Evolutionary conservation across 2,888 invertebrate species (phyloP).

Genomic region (Nephrocerus scutellatus): DNA sequence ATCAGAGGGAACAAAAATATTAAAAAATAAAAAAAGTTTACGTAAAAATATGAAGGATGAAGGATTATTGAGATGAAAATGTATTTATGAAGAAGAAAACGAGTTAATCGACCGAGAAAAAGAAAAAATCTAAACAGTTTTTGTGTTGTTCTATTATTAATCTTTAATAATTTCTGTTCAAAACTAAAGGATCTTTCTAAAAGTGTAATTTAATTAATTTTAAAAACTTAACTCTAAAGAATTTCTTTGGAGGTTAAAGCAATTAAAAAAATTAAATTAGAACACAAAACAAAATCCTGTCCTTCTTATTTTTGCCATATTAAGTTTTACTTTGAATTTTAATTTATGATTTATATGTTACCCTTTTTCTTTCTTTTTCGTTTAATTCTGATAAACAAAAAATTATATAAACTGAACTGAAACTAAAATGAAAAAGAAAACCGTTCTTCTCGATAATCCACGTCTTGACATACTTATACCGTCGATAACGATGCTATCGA

Average conservation of each 20-base stretch:
- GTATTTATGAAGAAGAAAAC: constrained; percentile 11
- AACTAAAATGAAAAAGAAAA: constrained; percentile 27
- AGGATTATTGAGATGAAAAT: constrained; percentile 35
- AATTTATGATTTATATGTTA: constrained; percentile 24
- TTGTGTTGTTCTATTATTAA: constrained; percentile 1
- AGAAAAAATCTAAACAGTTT: constrained; percentile 49
- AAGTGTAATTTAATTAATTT: constrained; percentile 9
- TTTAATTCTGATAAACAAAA: constrained; percentile 9
- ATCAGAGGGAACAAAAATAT: constrained; percentile 16
- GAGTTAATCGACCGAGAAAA: constrained; percentile 45
- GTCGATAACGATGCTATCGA: constrained; percentile 10
- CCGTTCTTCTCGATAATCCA: constrained; percentile 34
- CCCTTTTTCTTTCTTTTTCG: constrained; percentile 27
- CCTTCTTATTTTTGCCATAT: constrained; percentile 33
- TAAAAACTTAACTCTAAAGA: constrained; percentile 4
- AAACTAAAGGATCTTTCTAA: constrained; percentile 16
- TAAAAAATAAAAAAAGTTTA: constrained; percentile 21
- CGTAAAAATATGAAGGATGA: constrained; percentile 32
- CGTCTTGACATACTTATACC: constrained; percentile 23
- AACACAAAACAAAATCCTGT: constrained; percentile 37
- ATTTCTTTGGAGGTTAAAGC: constrained; percentile 5
- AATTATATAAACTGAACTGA: constrained; percentile 11
- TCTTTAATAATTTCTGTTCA: constrained; percentile 4
- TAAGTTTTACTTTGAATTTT: constrained; percentile 38
- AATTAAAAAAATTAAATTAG: constrained; percentile 13